phyloP scores from a whole-genome alignment of 2,113 vertebrate genomes.

The Electrona antarctica region DNA sequence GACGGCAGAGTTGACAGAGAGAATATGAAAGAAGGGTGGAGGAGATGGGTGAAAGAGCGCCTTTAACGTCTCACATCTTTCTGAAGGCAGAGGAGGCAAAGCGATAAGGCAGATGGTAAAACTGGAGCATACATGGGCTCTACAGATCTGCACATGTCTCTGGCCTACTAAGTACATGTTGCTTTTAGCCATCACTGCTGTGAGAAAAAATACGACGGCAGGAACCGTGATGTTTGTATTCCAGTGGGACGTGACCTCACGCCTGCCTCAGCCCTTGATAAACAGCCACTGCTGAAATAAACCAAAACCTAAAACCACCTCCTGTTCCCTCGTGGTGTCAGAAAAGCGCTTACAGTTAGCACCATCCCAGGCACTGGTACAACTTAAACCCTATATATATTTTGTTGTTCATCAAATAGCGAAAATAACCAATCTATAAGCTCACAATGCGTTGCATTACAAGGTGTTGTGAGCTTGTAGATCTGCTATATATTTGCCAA shows the following conservation, averaged over 20 bases:
- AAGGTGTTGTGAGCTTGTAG: no score
- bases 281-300: slow-evolving; percentile 1
- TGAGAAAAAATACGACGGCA: neutral
- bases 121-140: slow-evolving; percentile 26
- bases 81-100: slow-evolving; percentile 15
- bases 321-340: neutral
- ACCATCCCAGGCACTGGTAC: no score
- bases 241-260: neutral
- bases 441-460: no score
- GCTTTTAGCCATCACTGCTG: slow-evolving; percentile 19
- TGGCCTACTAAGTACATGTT: slow-evolving; percentile 39
- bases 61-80: slow-evolving; percentile 1
- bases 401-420: no score
- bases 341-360: neutral
- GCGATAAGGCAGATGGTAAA: slow-evolving; percentile 26
- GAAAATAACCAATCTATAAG: no score
- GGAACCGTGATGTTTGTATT: neutral
- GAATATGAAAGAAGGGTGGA: slow-evolving; percentile 3
- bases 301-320: neutral
- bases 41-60: slow-evolving; percentile 6
- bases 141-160: slow-evolving; percentile 30
- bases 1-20: neutral
- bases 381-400: no score
- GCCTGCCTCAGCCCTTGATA: slow-evolving; percentile 17
- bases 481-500: no score